Percentiles rank a stretch among this genome's conserved stretches.
phyloP scores from a whole-genome alignment of 2,888 invertebrate species.

The Machimus atricapillus region DNA sequence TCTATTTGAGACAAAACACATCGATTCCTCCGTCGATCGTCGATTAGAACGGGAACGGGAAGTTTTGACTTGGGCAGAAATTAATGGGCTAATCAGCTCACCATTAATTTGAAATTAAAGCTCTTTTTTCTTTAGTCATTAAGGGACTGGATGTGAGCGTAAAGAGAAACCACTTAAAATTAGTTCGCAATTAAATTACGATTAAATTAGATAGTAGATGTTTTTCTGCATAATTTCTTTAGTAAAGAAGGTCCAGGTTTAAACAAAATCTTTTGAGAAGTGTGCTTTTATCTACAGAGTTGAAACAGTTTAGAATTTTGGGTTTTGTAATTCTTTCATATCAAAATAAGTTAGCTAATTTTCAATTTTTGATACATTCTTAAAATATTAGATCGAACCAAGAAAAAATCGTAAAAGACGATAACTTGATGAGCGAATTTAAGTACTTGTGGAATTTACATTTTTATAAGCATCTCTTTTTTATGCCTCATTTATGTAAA shows the following conservation, averaged over 20 bases:
- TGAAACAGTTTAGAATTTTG: too few species aligned
- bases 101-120: neutral
- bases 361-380: too few species aligned
- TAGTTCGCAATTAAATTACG: neutral
- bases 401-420: too few species aligned
- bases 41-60: neutral
- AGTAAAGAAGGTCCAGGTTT: too few species aligned
- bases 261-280: neutral
- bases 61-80: neutral
- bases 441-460: too few species aligned
- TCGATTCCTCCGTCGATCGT: neutral
- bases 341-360: too few species aligned
- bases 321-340: too few species aligned
- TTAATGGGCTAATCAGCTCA: neutral
- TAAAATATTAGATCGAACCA: too few species aligned
- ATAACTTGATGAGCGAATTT: too few species aligned
- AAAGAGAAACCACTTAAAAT: neutral
- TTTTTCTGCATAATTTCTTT: neutral
- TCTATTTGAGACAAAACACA: neutral
- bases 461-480: too few species aligned
- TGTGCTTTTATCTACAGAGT: too few species aligned
- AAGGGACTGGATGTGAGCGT: neutral
- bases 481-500: too few species aligned
- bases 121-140: neutral
- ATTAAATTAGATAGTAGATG: neutral